Percentiles rank a stretch among this genome's conserved stretches.
Conservation (phyloP, 2,797 vertebrate genomes). For the Petrocephalus sullivani region DNA sequence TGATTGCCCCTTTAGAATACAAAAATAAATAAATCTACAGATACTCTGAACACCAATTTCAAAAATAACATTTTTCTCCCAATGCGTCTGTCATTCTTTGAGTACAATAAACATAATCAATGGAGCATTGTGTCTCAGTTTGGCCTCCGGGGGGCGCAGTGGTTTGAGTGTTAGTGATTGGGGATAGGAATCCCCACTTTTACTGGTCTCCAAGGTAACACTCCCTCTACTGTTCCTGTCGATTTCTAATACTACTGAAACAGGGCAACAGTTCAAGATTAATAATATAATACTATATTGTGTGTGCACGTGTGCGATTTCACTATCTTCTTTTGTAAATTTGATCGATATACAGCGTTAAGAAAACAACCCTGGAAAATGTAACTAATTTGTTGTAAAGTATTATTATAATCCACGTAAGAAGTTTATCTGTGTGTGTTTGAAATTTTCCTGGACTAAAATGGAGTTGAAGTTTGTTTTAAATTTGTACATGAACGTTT, state of each 20-base stretch:
- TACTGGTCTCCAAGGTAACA: neutral
- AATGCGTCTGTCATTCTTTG: neutral
- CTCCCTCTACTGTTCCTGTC: conserved; percentile 12
- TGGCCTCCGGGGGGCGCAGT: neutral
- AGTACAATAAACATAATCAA: neutral
- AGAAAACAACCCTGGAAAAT: conserved; percentile 40
- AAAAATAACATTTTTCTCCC: neutral
- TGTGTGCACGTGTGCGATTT: conserved; percentile 48
- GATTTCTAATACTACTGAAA: conserved; percentile 71
- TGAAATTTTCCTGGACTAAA: conserved; percentile 46
- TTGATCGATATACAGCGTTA: conserved; percentile 54
- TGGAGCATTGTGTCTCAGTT: neutral
- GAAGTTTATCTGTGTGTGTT: conserved; percentile 47
- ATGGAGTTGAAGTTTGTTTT: conserved; percentile 38
- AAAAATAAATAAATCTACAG: neutral
- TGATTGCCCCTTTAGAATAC: neutral
- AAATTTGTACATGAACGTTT: conserved; percentile 23
- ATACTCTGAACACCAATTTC: neutral
- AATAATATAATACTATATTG: conserved; percentile 43
- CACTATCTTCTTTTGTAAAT: conserved; percentile 54
- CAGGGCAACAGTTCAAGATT: conserved; percentile 50
- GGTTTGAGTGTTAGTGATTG: neutral
- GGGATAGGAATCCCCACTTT: neutral
- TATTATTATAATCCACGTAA: conserved; percentile 54
- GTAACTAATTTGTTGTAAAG: conserved; percentile 42